These are phyloP conservation scores for Cosmopolites sordidus DNA, from an alignment of 2,888 invertebrate genomes.

Conservation along the genomic window DNA sequence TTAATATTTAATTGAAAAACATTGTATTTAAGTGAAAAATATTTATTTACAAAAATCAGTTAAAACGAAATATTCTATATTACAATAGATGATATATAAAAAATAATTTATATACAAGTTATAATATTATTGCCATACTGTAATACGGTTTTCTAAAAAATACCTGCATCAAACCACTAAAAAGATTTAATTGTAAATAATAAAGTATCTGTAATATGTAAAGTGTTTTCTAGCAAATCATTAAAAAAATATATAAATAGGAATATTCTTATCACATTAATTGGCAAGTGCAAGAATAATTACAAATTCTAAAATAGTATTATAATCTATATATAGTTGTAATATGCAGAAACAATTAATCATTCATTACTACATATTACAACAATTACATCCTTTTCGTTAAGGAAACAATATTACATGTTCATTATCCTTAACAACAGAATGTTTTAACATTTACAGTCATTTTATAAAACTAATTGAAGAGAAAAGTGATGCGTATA, in stretches of 20 bases:
- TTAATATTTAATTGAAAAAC: too few relatives aligned
- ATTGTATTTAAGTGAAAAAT: neutral
- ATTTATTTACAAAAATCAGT: neutral
- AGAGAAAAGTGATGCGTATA: too few relatives aligned
- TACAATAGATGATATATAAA: neutral
- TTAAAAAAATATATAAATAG: neutral
- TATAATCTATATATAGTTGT: neutral
- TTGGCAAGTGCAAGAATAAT: neutral
- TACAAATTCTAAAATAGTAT: neutral
- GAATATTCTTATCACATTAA: constrained; percentile 1
- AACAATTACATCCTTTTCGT: constrained; percentile 7
- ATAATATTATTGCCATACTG: neutral
- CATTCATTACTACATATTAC: constrained; percentile 10
- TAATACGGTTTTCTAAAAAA: too few relatives aligned
- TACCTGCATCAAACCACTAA: too few relatives aligned
- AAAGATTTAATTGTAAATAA: too few relatives aligned
- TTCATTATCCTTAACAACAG: constrained; percentile 17
- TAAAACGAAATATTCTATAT: neutral
- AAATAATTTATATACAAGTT: neutral
- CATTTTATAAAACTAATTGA: too few relatives aligned
- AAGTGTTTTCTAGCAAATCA: neutral
- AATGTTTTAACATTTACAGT: neutral
- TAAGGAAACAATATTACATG: constrained; percentile 19
- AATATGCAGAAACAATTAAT: neutral
- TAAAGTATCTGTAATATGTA: too few relatives aligned